These are phyloP conservation scores for Neoascia interrupta DNA, from an alignment of 2,888 invertebrate genomes.

Conservation along the genomic window DNA sequence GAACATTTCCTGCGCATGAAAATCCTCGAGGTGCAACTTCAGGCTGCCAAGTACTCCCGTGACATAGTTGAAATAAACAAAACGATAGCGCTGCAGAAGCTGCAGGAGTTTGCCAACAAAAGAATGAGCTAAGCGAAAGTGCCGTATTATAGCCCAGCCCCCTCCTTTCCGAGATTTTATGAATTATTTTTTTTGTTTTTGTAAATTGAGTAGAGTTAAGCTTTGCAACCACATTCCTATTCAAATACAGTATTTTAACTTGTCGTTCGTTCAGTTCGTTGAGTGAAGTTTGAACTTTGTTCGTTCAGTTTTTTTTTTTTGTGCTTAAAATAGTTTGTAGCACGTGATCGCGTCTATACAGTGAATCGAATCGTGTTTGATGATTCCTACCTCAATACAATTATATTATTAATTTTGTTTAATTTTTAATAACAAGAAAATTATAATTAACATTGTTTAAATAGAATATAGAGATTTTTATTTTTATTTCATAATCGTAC, in stretches of 20 bases:
- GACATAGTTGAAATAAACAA: constrained; percentile 84
- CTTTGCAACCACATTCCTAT: constrained; percentile 67
- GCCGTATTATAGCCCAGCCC: neutral
- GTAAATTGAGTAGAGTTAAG: constrained; percentile 62
- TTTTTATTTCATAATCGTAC: constrained; percentile 28
- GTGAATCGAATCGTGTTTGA: constrained; percentile 58
- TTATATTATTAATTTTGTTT: constrained; percentile 5
- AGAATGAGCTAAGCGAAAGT: constrained; percentile 75
- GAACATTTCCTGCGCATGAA: constrained; percentile 80
- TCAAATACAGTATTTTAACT: constrained; percentile 63
- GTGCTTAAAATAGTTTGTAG: constrained; percentile 52
- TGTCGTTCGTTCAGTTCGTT: constrained; percentile 31
- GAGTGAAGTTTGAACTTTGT: too few species aligned
- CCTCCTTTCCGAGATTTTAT: neutral
- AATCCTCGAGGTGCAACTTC: constrained; percentile 79
- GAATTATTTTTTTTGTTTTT: constrained; percentile 17
- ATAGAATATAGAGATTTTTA: constrained; percentile 48
- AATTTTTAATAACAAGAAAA: constrained; percentile 4
- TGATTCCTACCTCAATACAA: constrained; percentile 66
- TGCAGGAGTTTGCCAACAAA: constrained; percentile 80
- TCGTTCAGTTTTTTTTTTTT: constrained; percentile 47
- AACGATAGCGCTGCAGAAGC: constrained; percentile 82
- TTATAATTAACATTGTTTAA: constrained; percentile 30
- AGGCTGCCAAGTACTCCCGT: constrained; percentile 79
- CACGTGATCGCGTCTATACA: constrained; percentile 55